A percentile compares a stretch with the other conserved stretches of the same genome.
These are phyloP conservation scores for Gambusia holbrooki DNA, from an alignment of 2,113 vertebrate species.

Conservation along the genomic window DNA sequence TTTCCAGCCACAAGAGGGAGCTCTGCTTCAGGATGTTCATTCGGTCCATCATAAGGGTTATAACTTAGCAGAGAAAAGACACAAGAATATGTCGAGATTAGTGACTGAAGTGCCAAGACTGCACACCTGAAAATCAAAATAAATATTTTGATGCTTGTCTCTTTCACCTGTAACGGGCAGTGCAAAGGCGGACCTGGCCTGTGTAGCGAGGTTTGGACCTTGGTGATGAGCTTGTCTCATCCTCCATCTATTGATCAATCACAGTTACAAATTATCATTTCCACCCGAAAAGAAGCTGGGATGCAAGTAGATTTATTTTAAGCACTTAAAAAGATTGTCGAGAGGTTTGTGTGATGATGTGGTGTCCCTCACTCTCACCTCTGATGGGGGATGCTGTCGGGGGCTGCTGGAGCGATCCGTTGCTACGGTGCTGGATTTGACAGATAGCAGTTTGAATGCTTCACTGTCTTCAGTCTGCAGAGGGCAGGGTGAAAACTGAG, in stretches of 20 bases:
- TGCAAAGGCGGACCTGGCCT: constrained; percentile 95
- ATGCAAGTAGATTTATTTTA: not conserved
- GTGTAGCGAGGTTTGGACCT: constrained; percentile 92
- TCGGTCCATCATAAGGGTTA: constrained; percentile 97
- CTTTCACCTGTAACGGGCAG: constrained; percentile 94
- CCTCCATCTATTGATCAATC: constrained; percentile 86
- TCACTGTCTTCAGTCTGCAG: constrained; percentile 78
- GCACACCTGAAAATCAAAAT: not conserved
- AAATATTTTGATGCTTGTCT: not conserved
- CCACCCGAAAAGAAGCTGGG: not conserved
- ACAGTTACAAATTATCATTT: not conserved
- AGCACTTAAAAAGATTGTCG: not conserved
- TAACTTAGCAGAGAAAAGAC: constrained; percentile 80
- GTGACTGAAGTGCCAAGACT: not conserved
- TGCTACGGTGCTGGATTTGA: constrained; percentile 81
- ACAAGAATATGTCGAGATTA: not conserved
- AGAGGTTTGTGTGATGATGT: not conserved
- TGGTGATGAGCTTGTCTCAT: constrained; percentile 86
- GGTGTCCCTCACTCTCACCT: constrained; percentile 73
- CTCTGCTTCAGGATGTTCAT: constrained; percentile 96
- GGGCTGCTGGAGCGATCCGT: constrained; percentile 79
- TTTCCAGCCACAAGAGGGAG: constrained; percentile 97
- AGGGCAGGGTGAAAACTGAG: constrained; percentile 79
- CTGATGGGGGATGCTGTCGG: constrained; percentile 84
- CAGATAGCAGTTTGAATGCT: constrained; percentile 75